Conservation (phyloP, 2,113 vertebrate species). For the Centropus bengalensis region DNA sequence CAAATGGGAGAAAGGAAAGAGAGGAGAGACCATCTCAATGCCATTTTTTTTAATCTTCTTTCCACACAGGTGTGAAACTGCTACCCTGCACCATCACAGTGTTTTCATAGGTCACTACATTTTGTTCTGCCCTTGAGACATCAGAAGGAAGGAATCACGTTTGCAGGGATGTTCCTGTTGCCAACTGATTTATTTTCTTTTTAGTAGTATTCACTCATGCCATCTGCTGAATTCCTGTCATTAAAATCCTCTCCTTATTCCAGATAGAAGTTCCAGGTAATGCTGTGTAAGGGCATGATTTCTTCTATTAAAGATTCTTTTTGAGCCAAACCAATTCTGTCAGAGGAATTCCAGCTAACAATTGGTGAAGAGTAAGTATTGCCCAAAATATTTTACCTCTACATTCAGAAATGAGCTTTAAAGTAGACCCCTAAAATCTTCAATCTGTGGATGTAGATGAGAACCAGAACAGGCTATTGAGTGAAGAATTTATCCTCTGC, state of each 20-base stretch:
- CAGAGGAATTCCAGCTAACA: not conserved
- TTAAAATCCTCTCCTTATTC: conserved; percentile 80
- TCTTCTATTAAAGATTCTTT: not conserved
- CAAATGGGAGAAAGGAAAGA: not conserved
- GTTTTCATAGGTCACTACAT: conserved; percentile 79
- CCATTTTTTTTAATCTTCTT: not conserved
- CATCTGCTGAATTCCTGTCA: conserved; percentile 89
- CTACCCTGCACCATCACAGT: conserved; percentile 79
- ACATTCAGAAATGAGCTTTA: not conserved
- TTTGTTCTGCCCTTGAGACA: conserved; percentile 80
- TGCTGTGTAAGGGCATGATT: not conserved
- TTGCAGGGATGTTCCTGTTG: conserved; percentile 75
- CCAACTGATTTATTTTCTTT: conserved; percentile 72
- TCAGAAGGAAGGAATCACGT: conserved; percentile 75
- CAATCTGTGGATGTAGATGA: not conserved
- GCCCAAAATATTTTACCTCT: not conserved
- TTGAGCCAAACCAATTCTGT: not conserved
- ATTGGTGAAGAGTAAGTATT: not conserved
- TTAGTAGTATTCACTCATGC: conserved; percentile 89
- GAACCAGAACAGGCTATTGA: not conserved
- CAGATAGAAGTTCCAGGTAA: conserved; percentile 80
- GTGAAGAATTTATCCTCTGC: not conserved
- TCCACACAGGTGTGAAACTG: conserved; percentile 79
- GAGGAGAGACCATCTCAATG: not conserved
- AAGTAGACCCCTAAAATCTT: not conserved